Percentiles rank a stretch among this genome's conserved stretches.
Evolutionary conservation across 2,888 invertebrate genomes (phyloP).

Genomic region (Dynastes tityus): DNA sequence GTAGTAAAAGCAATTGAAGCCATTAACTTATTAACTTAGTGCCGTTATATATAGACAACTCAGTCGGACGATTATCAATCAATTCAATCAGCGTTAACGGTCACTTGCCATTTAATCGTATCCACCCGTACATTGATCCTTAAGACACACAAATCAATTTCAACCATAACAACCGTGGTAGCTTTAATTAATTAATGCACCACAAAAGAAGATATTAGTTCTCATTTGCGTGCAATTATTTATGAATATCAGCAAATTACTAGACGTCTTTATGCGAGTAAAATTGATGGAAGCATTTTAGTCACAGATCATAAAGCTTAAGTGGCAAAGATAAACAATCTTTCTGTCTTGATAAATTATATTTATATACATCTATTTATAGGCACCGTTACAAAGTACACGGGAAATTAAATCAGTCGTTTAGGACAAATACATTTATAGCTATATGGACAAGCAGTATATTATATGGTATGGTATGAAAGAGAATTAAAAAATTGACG

Average conservation of each 20-base stretch:
- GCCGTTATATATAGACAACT: too few relatives aligned
- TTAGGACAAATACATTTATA: too few relatives aligned
- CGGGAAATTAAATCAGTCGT: too few relatives aligned
- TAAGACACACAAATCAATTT: slow-evolving; percentile 9
- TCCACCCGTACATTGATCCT: neutral
- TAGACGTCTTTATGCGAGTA: slow-evolving; percentile 10
- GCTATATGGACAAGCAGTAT: too few relatives aligned
- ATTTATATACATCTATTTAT: too few relatives aligned
- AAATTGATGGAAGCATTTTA: slow-evolving; percentile 17
- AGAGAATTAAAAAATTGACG: too few relatives aligned
- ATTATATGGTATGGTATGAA: too few relatives aligned
- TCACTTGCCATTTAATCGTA: neutral
- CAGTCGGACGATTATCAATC: neutral
- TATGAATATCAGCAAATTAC: neutral
- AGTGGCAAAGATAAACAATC: slow-evolving; percentile 1
- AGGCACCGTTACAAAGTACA: too few relatives aligned
- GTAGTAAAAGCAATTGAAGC: too few relatives aligned
- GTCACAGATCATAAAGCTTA: neutral
- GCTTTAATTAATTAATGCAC: neutral
- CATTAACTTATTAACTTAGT: too few relatives aligned
- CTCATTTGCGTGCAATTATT: slow-evolving; percentile 23
- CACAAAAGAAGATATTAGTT: slow-evolving; percentile 24
- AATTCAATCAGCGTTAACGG: neutral
- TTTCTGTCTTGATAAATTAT: neutral
- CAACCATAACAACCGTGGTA: neutral